Evolutionary conservation across 2,113 vertebrate species (phyloP), one percentile per base, ranked within the genome.

Genomic region (Eulemur macaco): DNA sequence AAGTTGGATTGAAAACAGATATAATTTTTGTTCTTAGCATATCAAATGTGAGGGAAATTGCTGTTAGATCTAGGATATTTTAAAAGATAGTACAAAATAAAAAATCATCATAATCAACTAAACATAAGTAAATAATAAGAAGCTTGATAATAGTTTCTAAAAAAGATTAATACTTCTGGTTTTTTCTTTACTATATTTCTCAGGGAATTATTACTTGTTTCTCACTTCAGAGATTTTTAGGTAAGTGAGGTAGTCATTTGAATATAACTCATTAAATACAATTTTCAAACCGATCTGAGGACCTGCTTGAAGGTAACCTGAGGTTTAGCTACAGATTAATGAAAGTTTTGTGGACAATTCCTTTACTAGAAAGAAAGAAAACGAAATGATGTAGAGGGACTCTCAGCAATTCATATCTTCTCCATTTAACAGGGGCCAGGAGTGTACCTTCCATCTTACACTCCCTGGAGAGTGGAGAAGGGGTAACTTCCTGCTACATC

Each of bases 181-280:
- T 80, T 93, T 82, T 71, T 80, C 31, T 39, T 71, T 85, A 86
- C 39, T 87, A 5, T 80, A 27, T 52, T 42, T 10, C 34, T 54
- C 58, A 77, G 94, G 18, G 25, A 83, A 82, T 82, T 91, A 52
- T 58, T 47, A 45, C 34, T 81, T 82, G 13, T 86, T 95, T 91
- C 52, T 95, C 69, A 95, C 8, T 78, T 50, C 47, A 89, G 60
- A 83, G 63, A 78, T 83, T 96, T 76, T 58, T 71, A 81, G 60
- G 78, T 14, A 95, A 39, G 81, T 60, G 31, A 93, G 10, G 11
- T 20, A 96, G 31, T 81, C 66, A 85, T 47, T 54, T 63, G 50
- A 86, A 54, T 69, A 68, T 52, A 60, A 92, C 11, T 47, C n/a
- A 90, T 56, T 86, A 82, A 69, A 78, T 34, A 45, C 58, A 20